Evolutionary conservation across 2,888 invertebrate genomes (phyloP).

Genomic region (Pecten maximus): DNA sequence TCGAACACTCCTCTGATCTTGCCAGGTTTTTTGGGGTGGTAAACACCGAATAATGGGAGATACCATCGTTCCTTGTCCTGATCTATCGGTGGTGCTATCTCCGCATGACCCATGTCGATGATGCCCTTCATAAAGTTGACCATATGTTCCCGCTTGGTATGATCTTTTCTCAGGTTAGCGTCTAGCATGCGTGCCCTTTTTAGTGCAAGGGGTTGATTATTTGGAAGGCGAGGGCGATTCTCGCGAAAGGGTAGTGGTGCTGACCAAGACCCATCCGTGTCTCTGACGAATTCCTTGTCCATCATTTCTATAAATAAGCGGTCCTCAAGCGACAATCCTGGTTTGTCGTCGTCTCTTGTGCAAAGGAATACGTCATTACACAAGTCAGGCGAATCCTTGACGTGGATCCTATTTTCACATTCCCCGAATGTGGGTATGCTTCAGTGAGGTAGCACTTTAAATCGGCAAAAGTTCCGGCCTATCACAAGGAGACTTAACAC

Average conservation of each 20-base stretch:
- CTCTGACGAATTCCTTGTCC: conserved; percentile 46
- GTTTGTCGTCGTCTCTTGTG: conserved; percentile 28
- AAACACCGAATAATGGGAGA: too few species aligned
- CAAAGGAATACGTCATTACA: neutral
- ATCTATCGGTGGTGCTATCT: conserved; percentile 53
- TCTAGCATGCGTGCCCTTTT: conserved; percentile 52
- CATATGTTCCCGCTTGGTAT: conserved; percentile 54
- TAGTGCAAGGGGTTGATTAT: conserved; percentile 50
- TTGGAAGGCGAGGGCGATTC: conserved; percentile 46
- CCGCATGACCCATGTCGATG: conserved; percentile 55
- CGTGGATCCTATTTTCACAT: neutral
- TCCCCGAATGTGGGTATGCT: neutral
- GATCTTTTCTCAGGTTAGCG: conserved; percentile 47
- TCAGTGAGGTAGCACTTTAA: neutral
- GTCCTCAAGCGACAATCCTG: conserved; percentile 45
- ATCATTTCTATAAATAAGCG: conserved; percentile 51
- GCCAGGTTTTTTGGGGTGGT: too few species aligned
- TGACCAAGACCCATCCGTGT: conserved; percentile 51
- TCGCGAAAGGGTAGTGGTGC: conserved; percentile 55
- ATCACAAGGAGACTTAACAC: too few species aligned
- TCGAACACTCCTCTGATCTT: too few species aligned
- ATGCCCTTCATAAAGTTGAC: conserved; percentile 58
- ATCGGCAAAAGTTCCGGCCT: neutral
- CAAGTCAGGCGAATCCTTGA: neutral
- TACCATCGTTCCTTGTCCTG: conserved; percentile 58